These are phyloP conservation scores for Melozone crissalis DNA, from an alignment of 2,113 vertebrate species.

Conservation along the genomic window DNA sequence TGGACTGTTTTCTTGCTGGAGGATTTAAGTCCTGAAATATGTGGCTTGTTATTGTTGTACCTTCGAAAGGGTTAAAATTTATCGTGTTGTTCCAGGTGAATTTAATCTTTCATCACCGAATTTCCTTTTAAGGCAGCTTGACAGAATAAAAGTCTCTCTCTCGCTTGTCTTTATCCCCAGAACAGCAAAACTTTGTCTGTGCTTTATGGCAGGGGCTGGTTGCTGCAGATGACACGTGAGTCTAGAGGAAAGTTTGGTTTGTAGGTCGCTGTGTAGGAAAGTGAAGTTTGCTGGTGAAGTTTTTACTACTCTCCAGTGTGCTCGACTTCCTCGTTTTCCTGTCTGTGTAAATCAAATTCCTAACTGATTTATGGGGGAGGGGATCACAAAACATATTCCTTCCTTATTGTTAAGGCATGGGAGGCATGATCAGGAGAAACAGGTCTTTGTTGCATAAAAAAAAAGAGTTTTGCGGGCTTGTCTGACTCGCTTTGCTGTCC, in stretches of 20 bases:
- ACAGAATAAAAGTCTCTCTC: constrained; percentile 6
- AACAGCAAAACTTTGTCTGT: neutral
- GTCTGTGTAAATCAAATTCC: constrained; percentile 33
- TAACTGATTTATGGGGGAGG: constrained; percentile 6
- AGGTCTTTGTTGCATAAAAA: neutral
- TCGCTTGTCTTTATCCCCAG: neutral
- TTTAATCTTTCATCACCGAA: constrained; percentile 43
- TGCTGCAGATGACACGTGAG: constrained; percentile 49
- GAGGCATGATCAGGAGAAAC: neutral
- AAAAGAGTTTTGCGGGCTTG: neutral
- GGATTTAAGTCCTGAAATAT: neutral
- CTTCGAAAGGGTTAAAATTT: neutral
- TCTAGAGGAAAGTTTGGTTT: constrained; percentile 56
- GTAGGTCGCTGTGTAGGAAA: constrained; percentile 35
- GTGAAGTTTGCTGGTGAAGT: constrained; percentile 59
- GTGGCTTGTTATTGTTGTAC: neutral
- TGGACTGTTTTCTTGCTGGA: neutral
- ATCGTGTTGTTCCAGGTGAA: constrained; percentile 43
- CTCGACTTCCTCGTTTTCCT: constrained; percentile 39
- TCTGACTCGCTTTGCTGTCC: neutral
- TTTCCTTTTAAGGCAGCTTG: constrained; percentile 51
- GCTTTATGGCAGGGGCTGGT: constrained; percentile 17
- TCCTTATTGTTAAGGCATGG: neutral
- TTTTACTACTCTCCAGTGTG: constrained; percentile 52
- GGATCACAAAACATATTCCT: neutral